Conservation (phyloP, 1,140 invertebrate species). For the Pollicipes pollicipes region DNA sequence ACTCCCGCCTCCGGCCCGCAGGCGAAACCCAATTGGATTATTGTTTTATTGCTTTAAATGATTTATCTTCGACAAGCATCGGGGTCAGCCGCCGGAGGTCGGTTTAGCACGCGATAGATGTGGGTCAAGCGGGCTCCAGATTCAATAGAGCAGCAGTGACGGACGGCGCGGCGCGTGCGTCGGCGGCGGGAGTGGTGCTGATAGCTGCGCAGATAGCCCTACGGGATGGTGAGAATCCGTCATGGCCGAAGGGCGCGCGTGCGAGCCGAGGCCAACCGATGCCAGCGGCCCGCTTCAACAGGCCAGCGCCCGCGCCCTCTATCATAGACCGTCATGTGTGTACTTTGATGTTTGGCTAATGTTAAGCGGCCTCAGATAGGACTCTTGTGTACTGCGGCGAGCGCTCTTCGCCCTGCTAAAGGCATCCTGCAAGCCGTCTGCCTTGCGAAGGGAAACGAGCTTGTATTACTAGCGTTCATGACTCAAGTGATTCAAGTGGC, state of each 20-base stretch:
- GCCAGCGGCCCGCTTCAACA: not conserved
- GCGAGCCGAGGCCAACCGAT: not conserved
- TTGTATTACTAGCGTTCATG: too few species aligned
- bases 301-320: not conserved
- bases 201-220: not conserved
- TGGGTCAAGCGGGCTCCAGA: not conserved
- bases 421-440: not conserved
- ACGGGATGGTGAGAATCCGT: not conserved
- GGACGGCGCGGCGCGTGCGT: too few species aligned
- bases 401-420: not conserved
- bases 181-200: too few species aligned
- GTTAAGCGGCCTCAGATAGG: not conserved
- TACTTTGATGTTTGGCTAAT: not conserved
- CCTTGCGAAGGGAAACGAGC: too few species aligned
- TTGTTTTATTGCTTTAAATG: not conserved
- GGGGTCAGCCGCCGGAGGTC: not conserved
- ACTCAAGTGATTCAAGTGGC: too few species aligned
- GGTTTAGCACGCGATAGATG: not conserved
- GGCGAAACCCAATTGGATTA: not conserved
- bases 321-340: not conserved
- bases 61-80: too few species aligned
- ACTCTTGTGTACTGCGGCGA: not conserved
- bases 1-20: not conserved
- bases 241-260: not conserved
- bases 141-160: not conserved